phyloP scores from a whole-genome alignment of 2,113 vertebrate species.

The Sigmodon hispidus region DNA sequence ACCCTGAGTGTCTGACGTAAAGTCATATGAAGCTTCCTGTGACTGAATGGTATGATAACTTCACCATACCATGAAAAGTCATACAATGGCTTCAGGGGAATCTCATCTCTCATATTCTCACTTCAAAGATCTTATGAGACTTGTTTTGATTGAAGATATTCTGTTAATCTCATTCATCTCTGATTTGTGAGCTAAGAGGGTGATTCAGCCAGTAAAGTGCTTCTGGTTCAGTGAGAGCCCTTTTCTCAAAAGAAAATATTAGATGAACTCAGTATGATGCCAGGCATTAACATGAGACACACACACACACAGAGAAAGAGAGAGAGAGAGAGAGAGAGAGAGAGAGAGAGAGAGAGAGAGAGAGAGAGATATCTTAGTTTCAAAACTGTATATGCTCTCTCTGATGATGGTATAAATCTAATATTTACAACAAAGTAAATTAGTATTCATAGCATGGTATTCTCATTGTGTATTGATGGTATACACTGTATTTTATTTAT shows the following conservation, averaged over 20 bases:
- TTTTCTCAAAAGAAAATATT: not conserved
- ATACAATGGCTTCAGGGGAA: not conserved
- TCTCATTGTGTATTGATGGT: not conserved
- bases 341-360: not conserved
- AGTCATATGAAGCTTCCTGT: not conserved
- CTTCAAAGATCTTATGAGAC: not conserved
- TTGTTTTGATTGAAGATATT: not conserved
- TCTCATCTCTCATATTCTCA: not conserved
- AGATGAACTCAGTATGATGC: not conserved
- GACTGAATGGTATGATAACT: not conserved
- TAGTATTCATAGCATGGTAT: not conserved
- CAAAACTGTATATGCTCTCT: not conserved
- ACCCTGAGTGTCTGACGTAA: not conserved
- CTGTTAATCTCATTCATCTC: not conserved
- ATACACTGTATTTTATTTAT: not conserved
- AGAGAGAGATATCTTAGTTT: not conserved
- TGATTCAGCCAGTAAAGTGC: not conserved
- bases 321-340: not conserved
- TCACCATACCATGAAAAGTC: not conserved
- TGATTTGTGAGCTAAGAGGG: not conserved
- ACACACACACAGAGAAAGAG: not conserved
- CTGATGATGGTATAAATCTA: not conserved
- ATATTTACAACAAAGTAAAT: not conserved
- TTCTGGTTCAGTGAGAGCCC: not conserved
- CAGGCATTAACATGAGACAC: too few species aligned